Conservation (phyloP, 2,888 invertebrate species). For the Pediacus dermestoides region DNA sequence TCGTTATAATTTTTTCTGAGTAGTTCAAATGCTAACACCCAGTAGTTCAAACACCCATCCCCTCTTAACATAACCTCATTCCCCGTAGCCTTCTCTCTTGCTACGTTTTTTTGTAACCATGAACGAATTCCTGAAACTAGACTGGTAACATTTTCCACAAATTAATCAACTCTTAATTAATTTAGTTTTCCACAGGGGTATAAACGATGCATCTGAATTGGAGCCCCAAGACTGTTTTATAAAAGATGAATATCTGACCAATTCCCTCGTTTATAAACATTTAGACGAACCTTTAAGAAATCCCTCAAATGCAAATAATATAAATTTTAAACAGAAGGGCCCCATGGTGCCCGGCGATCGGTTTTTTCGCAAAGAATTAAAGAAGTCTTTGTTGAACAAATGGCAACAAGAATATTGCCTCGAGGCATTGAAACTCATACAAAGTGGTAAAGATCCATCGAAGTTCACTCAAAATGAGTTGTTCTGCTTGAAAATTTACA, state of each 20-base stretch:
- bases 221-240: slow-evolving; percentile 20
- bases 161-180: too few species aligned
- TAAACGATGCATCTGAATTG: slow-evolving; percentile 16
- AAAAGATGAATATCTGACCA: slow-evolving; percentile 19
- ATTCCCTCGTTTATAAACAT: slow-evolving; percentile 24
- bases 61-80: too few species aligned
- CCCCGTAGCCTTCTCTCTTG: too few species aligned
- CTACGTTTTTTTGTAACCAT: too few species aligned
- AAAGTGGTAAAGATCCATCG: slow-evolving; percentile 22
- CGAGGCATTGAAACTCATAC: slow-evolving; percentile 26
- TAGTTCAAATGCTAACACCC: too few species aligned
- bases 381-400: slow-evolving; percentile 20
- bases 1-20: too few species aligned
- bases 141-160: too few species aligned
- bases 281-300: slow-evolving; percentile 17
- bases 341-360: slow-evolving; percentile 17
- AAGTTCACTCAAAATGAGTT: slow-evolving; percentile 21
- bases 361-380: slow-evolving; percentile 12
- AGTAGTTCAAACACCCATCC: too few species aligned
- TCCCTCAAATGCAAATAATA: slow-evolving; percentile 6
- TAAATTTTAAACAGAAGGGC: slow-evolving; percentile 14
- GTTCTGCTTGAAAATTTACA: slow-evolving; percentile 22
- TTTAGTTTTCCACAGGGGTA: slow-evolving; percentile 19
- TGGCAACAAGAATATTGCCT: slow-evolving; percentile 27
- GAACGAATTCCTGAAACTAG: too few species aligned